Evolutionary conservation across 1,140 invertebrate genomes (phyloP), one percentile per base, ranked within the genome.

Genomic region (Chrysoperla carnea): DNA sequence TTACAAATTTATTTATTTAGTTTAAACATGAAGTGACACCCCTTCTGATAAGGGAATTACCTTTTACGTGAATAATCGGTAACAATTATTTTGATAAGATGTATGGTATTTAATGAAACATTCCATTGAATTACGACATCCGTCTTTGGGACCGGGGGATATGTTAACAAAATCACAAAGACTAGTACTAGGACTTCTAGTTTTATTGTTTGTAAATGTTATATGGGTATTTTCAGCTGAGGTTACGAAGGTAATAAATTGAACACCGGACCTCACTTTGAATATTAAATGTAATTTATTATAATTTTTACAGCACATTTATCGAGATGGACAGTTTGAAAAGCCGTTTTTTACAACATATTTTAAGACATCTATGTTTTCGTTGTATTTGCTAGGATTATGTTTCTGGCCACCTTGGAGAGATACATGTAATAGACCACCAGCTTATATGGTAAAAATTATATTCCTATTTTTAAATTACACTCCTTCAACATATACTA

Each of bases 341-440:
- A 90, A 90, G 52, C 85, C 87, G 42, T 90, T 87, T 63, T 91
- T 90, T 60, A 87, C 73, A 50, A 88, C 86, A 6, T 92, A 88
- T 59, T 62, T 88, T 29, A 89, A 89, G 61, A 89, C 83, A 8
- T 82, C 80, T 6, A 82, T 92, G 81, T 89, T 91, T 56, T 76
- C 76, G 2, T 58, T 89, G 14, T 92, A 90, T 58, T 63, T 91
- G 39, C 58, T 85, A 43, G 84, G 86, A 15, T 78, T 90, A 49
- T 69, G 84, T 40, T 75, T 88, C 47, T 82, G 81, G 70, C 75
- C 75, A 41, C 78, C 84, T 14, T 92, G 85, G 86, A 68, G 81
- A 55, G 74, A 82, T 41, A 73, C 78, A 43, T 89, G 83, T 52
- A 69, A 69, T 39, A 71, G 72, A 48, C 70, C 75, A 45, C 59